Base-by-base conservation (phyloP, 2,888 invertebrate genomes). In the Psococerastis gibbosa region DNA sequence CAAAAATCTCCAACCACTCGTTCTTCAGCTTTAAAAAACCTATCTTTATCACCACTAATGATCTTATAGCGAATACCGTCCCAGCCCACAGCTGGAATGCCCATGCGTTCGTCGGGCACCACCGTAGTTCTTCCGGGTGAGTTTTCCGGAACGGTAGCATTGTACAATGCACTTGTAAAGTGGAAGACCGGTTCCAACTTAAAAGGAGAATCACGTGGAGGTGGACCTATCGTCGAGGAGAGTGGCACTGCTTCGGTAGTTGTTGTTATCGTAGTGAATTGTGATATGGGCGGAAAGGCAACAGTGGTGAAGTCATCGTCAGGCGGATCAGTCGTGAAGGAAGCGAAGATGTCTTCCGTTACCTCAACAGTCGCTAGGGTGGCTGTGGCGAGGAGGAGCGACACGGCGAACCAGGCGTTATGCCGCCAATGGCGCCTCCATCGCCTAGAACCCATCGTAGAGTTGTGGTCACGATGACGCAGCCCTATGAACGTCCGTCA, bases 11-110 rank as follows among this genome's bases (percentile, higher is more conserved):
- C 95, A 43, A 95, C 80, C 47, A 75, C 66, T 47, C 79, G 71
- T 53, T 85, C 81, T 60, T 94, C 92, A 6, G 87, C 87, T 60
- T 88, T 89, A 65, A 95, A 95, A 58, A 92, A 80, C 58, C 80
- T 81, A 57, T 87, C 84, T 43, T 75, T 74, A 64, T 92, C 89
- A 35, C 92, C 91, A 54, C 74, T 75, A 16, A 80, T 71, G 58
- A 97, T 89, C 57, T 81, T 80, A 64, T 79, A 97, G 51, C 80
- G 78, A 41, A 94, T 72, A 51, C 75, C 74, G 44, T 64, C 27
- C 45, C 52, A 52, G 27, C 52, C 52, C 43, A 53, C 52, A 48
- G 78, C 59, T 47, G 61, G 65, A 50, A 92, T 78, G 48, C 92
- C 94, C 70, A 89, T 83, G 52, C 77, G 75, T 45, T 77, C 74